These are phyloP conservation scores for Lasioglossum morio DNA, from an alignment of 2,888 invertebrate genomes.

Conservation along the genomic window DNA sequence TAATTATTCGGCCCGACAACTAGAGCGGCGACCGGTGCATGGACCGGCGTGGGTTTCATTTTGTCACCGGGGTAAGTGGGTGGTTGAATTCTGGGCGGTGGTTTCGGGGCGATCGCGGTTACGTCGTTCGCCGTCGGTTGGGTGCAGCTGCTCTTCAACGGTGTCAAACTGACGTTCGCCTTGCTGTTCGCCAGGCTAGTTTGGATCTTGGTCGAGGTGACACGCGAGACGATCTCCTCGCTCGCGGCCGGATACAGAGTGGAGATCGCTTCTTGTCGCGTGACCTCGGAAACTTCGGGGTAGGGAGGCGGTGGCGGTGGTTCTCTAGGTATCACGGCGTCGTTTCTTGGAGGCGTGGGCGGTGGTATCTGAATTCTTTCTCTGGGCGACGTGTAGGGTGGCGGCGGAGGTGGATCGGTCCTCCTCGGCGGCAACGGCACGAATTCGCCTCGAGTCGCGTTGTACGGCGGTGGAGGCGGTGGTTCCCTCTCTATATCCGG, in stretches of 20 bases:
- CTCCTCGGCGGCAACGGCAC: constrained; percentile 87
- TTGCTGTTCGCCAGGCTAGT: constrained; percentile 43
- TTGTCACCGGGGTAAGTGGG: constrained; percentile 85
- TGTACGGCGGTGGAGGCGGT: constrained; percentile 90
- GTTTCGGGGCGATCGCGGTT: constrained; percentile 87
- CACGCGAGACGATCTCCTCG: constrained; percentile 56
- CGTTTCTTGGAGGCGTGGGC: constrained; percentile 83
- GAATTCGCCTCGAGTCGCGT: constrained; percentile 85
- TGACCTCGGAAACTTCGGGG: constrained; percentile 80
- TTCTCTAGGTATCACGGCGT: constrained; percentile 86
- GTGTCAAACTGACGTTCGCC: constrained; percentile 10
- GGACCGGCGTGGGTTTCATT: constrained; percentile 84
- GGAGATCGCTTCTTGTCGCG: constrained; percentile 72
- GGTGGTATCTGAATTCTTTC: constrained; percentile 83
- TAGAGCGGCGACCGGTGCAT: constrained; percentile 86
- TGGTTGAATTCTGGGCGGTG: constrained; percentile 85
- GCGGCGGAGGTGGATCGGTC: constrained; percentile 88
- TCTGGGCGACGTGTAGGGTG: constrained; percentile 85
- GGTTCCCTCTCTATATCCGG: constrained; percentile 82
- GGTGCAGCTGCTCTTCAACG: constrained; percentile 34
- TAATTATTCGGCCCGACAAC: constrained; percentile 88
- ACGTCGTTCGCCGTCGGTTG: constrained; percentile 79
- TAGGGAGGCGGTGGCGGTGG: constrained; percentile 88
- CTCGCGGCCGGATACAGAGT: constrained; percentile 68
- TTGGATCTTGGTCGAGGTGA: constrained; percentile 54